These are phyloP conservation scores for Tenrec ecaudatus DNA, from an alignment of 2,113 vertebrate genomes.

Conservation along the genomic window DNA sequence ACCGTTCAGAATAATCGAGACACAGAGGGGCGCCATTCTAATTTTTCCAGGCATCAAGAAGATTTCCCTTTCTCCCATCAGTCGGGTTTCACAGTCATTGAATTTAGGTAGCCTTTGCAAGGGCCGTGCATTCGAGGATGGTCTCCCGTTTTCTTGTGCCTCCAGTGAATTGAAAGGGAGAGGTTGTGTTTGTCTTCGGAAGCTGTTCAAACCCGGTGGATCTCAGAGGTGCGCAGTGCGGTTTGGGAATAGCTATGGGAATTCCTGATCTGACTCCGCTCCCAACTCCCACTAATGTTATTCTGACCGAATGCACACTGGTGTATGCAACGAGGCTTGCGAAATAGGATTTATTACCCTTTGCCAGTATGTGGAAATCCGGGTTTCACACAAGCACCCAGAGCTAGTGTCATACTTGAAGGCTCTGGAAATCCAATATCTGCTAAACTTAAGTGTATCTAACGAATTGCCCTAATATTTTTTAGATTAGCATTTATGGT, in stretches of 20 bases:
- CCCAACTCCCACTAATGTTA: slow-evolving; percentile 42
- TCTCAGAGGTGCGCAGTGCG: slow-evolving; percentile 4
- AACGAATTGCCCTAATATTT: slow-evolving; percentile 92
- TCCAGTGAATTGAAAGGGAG: not conserved
- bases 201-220: slow-evolving; percentile 18
- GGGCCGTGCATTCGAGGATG: not conserved
- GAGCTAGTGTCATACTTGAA: slow-evolving; percentile 87
- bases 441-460: slow-evolving; percentile 92
- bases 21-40: not conserved
- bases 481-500: slow-evolving; percentile 88
- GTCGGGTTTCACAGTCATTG: slow-evolving; percentile 38
- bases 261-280: slow-evolving; percentile 48
- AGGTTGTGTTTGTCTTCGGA: slow-evolving; percentile 59
- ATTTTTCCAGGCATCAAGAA: slow-evolving; percentile 55
- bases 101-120: slow-evolving; percentile 40
- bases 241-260: slow-evolving; percentile 56
- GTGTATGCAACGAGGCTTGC: slow-evolving; percentile 31
- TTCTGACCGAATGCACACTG: slow-evolving; percentile 28
- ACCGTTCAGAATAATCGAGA: not conserved
- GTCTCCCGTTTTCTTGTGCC: not conserved
- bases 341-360: slow-evolving; percentile 76
- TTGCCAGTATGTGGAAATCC: slow-evolving; percentile 76
- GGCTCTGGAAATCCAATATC: slow-evolving; percentile 88
- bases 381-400: slow-evolving; percentile 70
- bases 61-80: not conserved